Evolutionary conservation across 2,888 invertebrate species (phyloP).

Genomic region (Pedicia rivosa): DNA sequence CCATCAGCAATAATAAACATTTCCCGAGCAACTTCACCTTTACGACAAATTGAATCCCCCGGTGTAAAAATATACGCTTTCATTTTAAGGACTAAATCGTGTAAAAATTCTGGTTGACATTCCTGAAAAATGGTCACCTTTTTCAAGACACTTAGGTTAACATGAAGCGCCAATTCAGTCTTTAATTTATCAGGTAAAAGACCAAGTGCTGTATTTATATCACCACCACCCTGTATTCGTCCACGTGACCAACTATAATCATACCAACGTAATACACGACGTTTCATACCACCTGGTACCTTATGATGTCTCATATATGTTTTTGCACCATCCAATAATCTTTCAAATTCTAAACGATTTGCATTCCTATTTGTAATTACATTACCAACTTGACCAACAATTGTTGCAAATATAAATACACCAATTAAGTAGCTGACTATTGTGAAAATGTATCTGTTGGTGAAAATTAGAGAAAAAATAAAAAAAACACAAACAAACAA

Average conservation of each 20-base stretch:
- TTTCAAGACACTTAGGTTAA: constrained; percentile 85
- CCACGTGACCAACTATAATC: constrained; percentile 97
- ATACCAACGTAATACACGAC: constrained; percentile 92
- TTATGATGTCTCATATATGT: constrained; percentile 96
- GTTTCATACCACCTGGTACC: constrained; percentile 88
- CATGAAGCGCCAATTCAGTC: constrained; percentile 90
- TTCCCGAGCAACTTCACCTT: constrained; percentile 86
- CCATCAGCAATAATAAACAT: constrained; percentile 99
- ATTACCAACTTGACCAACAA: constrained; percentile 95
- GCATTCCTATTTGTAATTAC: constrained; percentile 96
- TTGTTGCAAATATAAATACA: constrained; percentile 94
- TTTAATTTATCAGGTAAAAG: constrained; percentile 90
- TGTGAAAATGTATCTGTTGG: constrained; percentile 93
- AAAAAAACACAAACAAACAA: too few species aligned
- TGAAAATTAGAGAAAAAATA: too few species aligned
- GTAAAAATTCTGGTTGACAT: constrained; percentile 93
- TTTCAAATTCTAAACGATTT: constrained; percentile 86
- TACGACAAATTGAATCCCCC: constrained; percentile 89
- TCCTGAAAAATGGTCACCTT: constrained; percentile 95
- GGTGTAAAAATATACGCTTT: constrained; percentile 96
- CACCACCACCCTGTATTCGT: constrained; percentile 87
- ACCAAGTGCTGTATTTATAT: constrained; percentile 88
- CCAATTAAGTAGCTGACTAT: constrained; percentile 94
- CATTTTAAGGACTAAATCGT: constrained; percentile 95
- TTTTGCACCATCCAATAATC: constrained; percentile 88